Evolutionary conservation across 2,888 invertebrate species (phyloP), one percentile per base, ranked within the genome.

Genomic region (Platycnemis pennipes): DNA sequence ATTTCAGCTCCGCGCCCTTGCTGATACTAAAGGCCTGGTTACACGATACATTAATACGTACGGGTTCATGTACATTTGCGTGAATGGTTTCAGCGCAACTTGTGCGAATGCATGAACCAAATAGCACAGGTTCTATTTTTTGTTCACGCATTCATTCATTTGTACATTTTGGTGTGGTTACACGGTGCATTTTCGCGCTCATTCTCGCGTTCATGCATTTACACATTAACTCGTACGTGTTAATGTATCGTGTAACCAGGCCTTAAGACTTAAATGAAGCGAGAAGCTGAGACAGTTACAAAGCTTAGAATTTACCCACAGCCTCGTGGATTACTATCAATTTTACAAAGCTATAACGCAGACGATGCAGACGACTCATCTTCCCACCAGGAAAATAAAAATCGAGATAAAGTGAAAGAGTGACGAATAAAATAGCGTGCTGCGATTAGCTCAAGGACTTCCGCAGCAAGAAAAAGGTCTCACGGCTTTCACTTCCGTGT

Each of bases 401-500:
- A 63, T 22, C 22, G 26, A 63, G 26, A 7, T 63, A 7, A 53
- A 19, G 53, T 53, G 53, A 53, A 11, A 56, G 13, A 2, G 63
- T 7, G 77, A 77, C 37, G 77, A 77, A 77, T 77, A 77, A 77
- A 77, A 77, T 77, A 77, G 19, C 37, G 77, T 26, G 31, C 77
- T 11, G 26, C n/a, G 63, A n/a, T 63, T 63, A 63, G 22, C 77
- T 37, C 13, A 77, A 77, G 37, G 77, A 77, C 77, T 77, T 77
- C 77, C 77, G 77, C 77, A 77, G 31, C 37, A 26, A 37, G 31
- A 8, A 63, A 77, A 37, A 37, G 31, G 13, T 77, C 77, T 2
- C 37, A 77, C 13, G 77, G n/a, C 77, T 77, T 77, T 77, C 77
- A 77, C 77, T 77, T 77, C 77, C 77, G 37, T 37, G 77, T 37